Base-by-base conservation (phyloP, 2,888 invertebrate species). In the Petrolisthes manimaculis region DNA sequence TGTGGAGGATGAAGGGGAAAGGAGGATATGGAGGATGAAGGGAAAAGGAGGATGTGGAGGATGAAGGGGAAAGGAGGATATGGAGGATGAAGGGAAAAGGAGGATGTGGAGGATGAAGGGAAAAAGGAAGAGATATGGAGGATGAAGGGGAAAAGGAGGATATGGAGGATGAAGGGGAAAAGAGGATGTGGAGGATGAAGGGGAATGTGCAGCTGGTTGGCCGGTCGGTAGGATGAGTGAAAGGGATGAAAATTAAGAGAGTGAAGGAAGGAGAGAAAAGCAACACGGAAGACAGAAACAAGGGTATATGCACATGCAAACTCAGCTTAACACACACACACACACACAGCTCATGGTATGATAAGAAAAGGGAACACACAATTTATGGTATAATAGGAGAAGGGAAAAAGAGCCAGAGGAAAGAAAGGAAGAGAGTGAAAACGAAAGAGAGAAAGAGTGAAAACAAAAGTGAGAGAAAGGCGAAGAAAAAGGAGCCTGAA, bases 401-500 rank as follows among this genome's bases (percentile, higher is more conserved):
- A 81, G 55, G 80, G 56, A 71, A 51, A 54, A 54, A 55, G 37
- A 24, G 61, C 51, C 77, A 61, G 21, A 67, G 21, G 51, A n/a
- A 55, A 14, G 82, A 82, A 1, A 14, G n/a, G 54, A 71, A 18
- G 51, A 83, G 83, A 37, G 2, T 18, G 71, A 14, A 24, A 69
- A 67, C 51, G 56, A 24, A 54, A 55, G 24, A 8, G n/a, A 82
- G 51, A 37, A 21, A 5, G 6, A 83, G 24, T 24, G 55, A 51
- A 51, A 53, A 54, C 18, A 6, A 71, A 55, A 83, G 55, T n/a
- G 71, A 61, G 37, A 24, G 54, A 74, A 67, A 53, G 56, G 24
- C 24, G 56, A 80, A 56, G 80, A 80, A 55, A 56, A 80, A 80
- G 24, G 61, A 56, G n/a, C 56, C 37, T 55, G 5, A 21, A 56